Evolutionary conservation across 2,797 vertebrate species (phyloP), one percentile per base, ranked within the genome.

Genomic region (Cryptoprocta ferox): DNA sequence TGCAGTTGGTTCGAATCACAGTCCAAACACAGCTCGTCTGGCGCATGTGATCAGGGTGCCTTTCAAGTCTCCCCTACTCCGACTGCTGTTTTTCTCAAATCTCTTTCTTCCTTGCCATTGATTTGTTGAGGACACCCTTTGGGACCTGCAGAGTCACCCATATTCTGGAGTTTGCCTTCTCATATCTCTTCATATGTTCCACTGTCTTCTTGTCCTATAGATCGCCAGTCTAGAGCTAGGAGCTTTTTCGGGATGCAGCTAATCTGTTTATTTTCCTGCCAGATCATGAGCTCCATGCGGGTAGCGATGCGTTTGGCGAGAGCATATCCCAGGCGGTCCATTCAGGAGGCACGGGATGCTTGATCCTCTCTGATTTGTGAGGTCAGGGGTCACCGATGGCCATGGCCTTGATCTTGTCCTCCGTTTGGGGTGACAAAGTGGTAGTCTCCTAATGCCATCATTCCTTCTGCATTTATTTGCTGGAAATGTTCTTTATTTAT

Each of bases 231-330:
- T 11, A 3, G 37, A 85, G 81, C 21, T 50, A 30, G 84, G 42
- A 18, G 37, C 5, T 26, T 59, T 65, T n/a, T 6, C 0, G 1
- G 63, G 16, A 21, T 30, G 37, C 3, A 13, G 3, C 9, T 26
- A 0, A 0, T 28, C 88, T 66, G 21, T 30, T 37, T 59, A 1
- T 68, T 24, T 14, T 18, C 37, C 24, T 32, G 68, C 32, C 35
- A 10, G n/a, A 59, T 73, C 6, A 0, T 0, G 11, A 71, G 48
- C 73, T 39, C 32, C 1, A 0, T 0, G 18, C 6, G 0, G 11
- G 3, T 7, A 42, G 39, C 61, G 30, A 3, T 35, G 26, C 53
- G n/a, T 70, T 30, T 14, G 37, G 53, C 32, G 28, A 16, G 12
- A 30, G 39, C 61, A 13, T 2, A 0, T 39, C 30, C 1, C 0